These are phyloP conservation scores for Tragelaphus strepsiceros DNA, from an alignment of 2,113 vertebrate species.

Conservation along the genomic window DNA sequence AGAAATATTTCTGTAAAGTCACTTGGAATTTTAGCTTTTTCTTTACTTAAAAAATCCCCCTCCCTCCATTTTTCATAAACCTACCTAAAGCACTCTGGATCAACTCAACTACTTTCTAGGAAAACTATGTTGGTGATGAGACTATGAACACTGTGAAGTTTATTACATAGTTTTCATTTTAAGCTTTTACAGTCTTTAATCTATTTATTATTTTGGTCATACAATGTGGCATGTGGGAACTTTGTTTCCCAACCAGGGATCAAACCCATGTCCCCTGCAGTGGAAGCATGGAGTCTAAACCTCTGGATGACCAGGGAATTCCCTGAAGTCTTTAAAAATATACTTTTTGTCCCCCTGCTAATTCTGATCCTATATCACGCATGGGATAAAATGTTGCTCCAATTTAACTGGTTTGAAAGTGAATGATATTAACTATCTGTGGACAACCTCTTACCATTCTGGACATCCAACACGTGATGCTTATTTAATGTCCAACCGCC, in stretches of 20 bases:
- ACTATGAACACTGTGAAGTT: neutral
- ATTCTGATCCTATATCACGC: neutral
- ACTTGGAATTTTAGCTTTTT: neutral
- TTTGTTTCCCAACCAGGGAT: neutral
- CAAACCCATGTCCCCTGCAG: neutral
- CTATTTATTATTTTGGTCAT: neutral
- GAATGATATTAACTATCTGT: fast-evolving
- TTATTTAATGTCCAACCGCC: conserved; percentile 96
- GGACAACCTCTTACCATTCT: conserved; percentile 87
- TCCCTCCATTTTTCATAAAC: neutral
- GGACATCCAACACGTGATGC: conserved; percentile 93
- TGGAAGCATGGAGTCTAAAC: neutral
- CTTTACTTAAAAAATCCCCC: neutral
- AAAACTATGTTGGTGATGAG: neutral
- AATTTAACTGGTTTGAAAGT: fast-evolving
- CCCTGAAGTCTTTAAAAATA: neutral
- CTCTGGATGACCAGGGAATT: neutral
- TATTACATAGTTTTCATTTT: neutral
- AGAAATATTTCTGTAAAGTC: neutral
- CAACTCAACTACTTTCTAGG: neutral
- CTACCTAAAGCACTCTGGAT: neutral
- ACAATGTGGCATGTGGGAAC: neutral
- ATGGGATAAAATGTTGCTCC: neutral
- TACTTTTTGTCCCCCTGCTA: neutral
- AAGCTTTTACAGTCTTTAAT: neutral